Evolutionary conservation across 2,888 invertebrate species (phyloP), one percentile per base, ranked within the genome.

Genomic region (Hirtodrosophila histrioides): DNA sequence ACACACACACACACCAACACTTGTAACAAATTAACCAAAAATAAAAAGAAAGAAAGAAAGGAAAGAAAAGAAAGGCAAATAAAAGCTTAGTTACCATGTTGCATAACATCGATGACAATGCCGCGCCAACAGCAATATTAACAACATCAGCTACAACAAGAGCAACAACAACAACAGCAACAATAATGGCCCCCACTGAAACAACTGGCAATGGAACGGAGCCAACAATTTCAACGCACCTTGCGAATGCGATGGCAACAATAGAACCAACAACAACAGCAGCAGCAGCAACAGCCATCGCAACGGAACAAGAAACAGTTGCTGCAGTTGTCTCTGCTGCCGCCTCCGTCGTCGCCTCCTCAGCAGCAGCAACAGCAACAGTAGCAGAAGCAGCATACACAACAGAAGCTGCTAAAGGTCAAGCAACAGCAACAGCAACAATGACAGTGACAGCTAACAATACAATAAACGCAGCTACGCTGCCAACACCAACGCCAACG

Each of bases 191-290:
- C 74, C 62, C 75, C 58, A 70, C 75, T 53, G 74, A 74, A 73
- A 76, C 73, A 75, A 79, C 64, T 72, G 70, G 75, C 69, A 76
- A 68, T 86, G 78, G 74, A 71, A 75, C 73, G 46, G 80, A 86
- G 81, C 85, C 84, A 81, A 86, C 68, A 79, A 73, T 65, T 80
- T 67, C 69, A 71, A 76, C 82, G 82, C 80, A 80, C 78, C 76
- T 84, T 75, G 74, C 73, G 8, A 74, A 57, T 41, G 53, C 75
- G 51, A 69, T 60, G 48, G 39, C 54, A 57, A 66, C 58, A 62
- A 64, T 73, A 69, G 54, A 37, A 55, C 57, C 54, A 51, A 60
- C 45, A 53, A 57, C 60, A 63, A 29, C 60, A 43, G n/a, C 36
- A 45, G 11, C 31, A 50, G 41, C 45, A 43, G 11, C 48, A 51